Conservation (phyloP, 2,113 vertebrate species). For the Ardeotis arabs region DNA sequence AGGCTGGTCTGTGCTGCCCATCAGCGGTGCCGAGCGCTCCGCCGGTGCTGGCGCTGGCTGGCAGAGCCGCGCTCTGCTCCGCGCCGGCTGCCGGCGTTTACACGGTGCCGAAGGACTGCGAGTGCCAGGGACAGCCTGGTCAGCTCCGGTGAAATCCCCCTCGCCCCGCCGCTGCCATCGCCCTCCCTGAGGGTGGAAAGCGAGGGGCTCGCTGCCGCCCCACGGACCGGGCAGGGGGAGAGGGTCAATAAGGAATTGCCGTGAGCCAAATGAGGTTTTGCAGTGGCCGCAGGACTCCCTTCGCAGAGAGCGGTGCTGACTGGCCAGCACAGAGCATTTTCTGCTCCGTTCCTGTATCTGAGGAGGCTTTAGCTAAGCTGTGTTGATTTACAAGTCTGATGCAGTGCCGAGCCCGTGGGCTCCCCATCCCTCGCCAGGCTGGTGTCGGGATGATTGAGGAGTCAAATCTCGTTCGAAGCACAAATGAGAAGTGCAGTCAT, state of each 20-base stretch:
- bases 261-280: background rate
- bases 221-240: background rate
- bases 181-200: background rate
- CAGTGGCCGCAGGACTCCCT: background rate
- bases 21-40: background rate
- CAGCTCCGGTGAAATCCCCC: background rate
- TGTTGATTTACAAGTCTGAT: background rate
- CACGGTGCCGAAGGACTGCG: background rate
- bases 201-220: rapidly evolving
- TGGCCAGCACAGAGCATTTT: background rate
- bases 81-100: background rate
- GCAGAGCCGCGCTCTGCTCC: rapidly evolving
- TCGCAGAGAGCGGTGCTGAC: background rate
- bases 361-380: background rate
- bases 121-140: background rate
- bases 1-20: background rate
- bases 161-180: background rate
- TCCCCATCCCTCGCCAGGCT: background rate
- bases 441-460: background rate
- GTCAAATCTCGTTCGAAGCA: background rate
- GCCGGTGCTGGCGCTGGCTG: background rate
- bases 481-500: background rate
- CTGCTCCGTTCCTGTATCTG: background rate
- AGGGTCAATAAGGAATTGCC: background rate
- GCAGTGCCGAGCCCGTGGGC: background rate